Percentiles rank a stretch among this genome's conserved stretches.
Conservation (phyloP, 2,888 invertebrate genomes). For the Monoplex corrugatus region DNA sequence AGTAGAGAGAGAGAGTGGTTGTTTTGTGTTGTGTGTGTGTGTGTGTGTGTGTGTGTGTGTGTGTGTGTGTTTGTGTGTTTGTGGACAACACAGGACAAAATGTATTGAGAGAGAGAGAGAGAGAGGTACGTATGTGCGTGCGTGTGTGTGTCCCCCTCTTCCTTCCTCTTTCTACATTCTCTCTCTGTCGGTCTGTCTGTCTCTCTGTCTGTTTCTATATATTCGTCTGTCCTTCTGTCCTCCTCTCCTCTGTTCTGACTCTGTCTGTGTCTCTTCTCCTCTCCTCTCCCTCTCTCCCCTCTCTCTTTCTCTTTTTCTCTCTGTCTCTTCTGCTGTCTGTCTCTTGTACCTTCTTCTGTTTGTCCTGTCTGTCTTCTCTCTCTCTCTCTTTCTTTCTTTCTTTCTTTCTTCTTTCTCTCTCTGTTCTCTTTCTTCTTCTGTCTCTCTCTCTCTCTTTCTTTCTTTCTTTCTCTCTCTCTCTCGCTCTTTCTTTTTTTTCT, state of each 20-base stretch:
- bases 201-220: not conserved
- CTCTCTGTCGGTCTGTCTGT: not conserved
- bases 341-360: not conserved
- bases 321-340: not conserved
- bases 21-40: no score
- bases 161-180: not conserved
- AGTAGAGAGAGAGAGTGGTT: no score
- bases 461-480: not conserved
- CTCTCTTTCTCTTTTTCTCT: not conserved
- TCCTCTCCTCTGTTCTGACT: not conserved
- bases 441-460: not conserved
- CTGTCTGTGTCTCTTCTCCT: not conserved
- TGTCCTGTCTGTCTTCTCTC: not conserved
- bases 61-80: no score
- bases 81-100: no score
- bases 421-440: not conserved
- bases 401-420: not conserved
- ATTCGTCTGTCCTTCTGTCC: not conserved
- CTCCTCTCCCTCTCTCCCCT: not conserved
- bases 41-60: no score
- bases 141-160: no score
- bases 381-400: slow-evolving; percentile 8
- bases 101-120: no score
- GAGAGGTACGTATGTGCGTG: no score
- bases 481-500: not conserved